Evolutionary conservation across 1,140 invertebrate species (phyloP), one percentile per base, ranked within the genome.

Genomic region (Lucilia sericata): DNA sequence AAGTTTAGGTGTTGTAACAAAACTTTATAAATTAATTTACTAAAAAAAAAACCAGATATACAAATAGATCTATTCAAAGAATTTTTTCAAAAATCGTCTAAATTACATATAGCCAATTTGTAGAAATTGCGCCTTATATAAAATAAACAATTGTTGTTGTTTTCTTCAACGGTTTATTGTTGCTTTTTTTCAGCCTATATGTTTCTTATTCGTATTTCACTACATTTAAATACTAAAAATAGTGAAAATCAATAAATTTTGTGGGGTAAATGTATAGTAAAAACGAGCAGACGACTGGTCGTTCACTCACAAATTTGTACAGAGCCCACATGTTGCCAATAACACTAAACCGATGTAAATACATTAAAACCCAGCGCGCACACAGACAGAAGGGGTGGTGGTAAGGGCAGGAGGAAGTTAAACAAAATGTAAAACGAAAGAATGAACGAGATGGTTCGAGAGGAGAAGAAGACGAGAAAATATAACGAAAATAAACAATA

Each of bases 241-340:
- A 70, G 65, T 70, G 65, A 70, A 70, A 70, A 70, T 70, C 65
- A 25, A 70, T 70, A 70, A 70, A 70, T 70, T 70, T 70, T 70
- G 65, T 70, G 65, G 65, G 65, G 65, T 70, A 70, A 2, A 30
- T 30, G 25, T 30, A n/a, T n/a, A 30, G 25, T 70, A 70, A 70
- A 70, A n/a, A 70, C 65, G 65, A 70, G 65, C 65, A 70, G 65
- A 70, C 65, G 65, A 70, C 65, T 70, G 65, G 65, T 70, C 65
- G 65, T 70, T 70, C 65, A 70, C 65, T 70, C 65, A 21, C 65
- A 70, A 21, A 60, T 5, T 60, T 14, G n/a, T 30, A 30, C 2
- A 21, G 65, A 70, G 65, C 65, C 65, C 65, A 70, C 65, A 70
- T 70, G 65, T 70, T 70, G 65, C 65, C 65, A 70, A 70, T 70